These are phyloP conservation scores for Heliconius ethilla DNA, from an alignment of 2,888 invertebrate genomes.

Conservation along the genomic window DNA sequence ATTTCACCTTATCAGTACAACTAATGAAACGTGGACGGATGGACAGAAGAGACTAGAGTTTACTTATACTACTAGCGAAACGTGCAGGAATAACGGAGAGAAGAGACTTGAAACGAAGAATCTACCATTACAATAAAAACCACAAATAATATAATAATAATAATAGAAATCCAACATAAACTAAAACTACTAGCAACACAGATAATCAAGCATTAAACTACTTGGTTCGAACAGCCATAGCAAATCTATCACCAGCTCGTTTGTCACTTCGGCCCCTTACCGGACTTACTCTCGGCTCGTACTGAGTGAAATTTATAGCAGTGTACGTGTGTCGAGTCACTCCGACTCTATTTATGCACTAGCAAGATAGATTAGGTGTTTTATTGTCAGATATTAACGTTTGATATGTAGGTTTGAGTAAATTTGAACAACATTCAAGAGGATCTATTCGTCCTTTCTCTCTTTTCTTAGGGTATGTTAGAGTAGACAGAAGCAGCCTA, in stretches of 20 bases:
- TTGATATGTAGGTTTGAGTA: constrained; percentile 23
- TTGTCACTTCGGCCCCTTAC: constrained; percentile 54
- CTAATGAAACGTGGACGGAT: too few relatives aligned
- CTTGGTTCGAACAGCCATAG: constrained; percentile 42
- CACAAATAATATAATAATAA: background rate
- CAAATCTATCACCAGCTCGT: constrained; percentile 51
- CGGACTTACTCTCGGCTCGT: constrained; percentile 50
- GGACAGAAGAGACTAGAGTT: too few relatives aligned
- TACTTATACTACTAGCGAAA: too few relatives aligned
- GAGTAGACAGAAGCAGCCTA: too few relatives aligned
- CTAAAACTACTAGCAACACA: constrained; percentile 6
- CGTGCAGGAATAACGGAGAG: too few relatives aligned
- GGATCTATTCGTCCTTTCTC: background rate
- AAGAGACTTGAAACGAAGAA: too few relatives aligned
- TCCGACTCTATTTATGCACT: constrained; percentile 41
- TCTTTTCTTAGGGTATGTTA: too few relatives aligned
- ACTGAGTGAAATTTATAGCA: constrained; percentile 55
- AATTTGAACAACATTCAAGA: background rate
- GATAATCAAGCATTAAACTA: constrained; percentile 38
- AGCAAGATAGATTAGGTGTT: constrained; percentile 37
- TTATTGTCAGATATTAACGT: constrained; percentile 31
- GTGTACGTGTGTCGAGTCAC: constrained; percentile 48
- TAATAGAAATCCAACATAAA: background rate
- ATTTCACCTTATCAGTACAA: too few relatives aligned
- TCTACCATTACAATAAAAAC: background rate